These are phyloP conservation scores for Cheumatopsyche charites DNA, from an alignment of 1,140 invertebrate species.

Conservation along the genomic window DNA sequence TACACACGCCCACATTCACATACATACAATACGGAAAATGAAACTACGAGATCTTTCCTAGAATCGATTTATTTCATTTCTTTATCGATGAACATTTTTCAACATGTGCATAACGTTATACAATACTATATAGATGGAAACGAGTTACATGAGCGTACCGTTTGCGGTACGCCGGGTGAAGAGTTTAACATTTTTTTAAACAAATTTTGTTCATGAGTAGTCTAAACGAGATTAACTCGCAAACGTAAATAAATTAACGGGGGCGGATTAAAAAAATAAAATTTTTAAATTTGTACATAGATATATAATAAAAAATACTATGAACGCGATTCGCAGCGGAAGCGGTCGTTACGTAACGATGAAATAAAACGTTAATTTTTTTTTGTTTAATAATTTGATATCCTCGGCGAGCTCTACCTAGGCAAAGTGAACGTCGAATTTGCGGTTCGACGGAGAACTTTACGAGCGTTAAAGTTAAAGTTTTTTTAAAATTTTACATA, in stretches of 20 bases:
- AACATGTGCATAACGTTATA: not conserved
- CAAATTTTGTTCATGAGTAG: too few species aligned
- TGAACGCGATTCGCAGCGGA: not conserved
- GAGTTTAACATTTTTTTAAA: too few species aligned
- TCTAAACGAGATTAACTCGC: too few species aligned
- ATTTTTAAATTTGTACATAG: not conserved
- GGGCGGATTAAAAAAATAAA: conserved; percentile 1
- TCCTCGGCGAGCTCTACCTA: too few species aligned
- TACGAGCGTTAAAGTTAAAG: not conserved
- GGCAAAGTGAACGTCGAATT: too few species aligned
- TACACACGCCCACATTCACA: too few species aligned
- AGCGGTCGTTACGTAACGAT: not conserved
- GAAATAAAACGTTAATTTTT: not conserved
- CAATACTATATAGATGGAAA: not conserved
- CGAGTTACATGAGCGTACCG: too few species aligned
- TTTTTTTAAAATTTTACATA: not conserved
- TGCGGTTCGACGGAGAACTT: too few species aligned
- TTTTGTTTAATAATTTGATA: not conserved
- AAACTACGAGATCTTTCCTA: not conserved
- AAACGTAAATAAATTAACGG: not conserved
- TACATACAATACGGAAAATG: not conserved
- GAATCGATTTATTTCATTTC: conserved; percentile 1
- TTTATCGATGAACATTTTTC: not conserved
- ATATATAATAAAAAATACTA: not conserved
- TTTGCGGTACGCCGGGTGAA: too few species aligned